These are phyloP conservation scores for Pseudorhombus dupliciocellatus DNA, from an alignment of 2,113 vertebrate species.

Conservation along the genomic window DNA sequence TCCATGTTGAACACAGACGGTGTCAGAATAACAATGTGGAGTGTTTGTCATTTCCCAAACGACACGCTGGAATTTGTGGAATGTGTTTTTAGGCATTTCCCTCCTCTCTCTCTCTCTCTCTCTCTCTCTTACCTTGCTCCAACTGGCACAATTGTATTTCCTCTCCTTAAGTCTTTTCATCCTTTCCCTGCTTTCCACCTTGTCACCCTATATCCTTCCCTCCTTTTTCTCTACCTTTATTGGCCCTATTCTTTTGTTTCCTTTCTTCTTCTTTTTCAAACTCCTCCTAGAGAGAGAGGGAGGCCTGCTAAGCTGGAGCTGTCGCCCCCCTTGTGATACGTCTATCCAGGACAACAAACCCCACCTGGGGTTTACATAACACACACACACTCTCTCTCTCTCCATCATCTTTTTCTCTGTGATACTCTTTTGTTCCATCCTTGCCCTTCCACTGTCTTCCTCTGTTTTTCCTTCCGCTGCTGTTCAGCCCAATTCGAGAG, in stretches of 20 bases:
- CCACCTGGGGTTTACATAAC: slow-evolving; percentile 69
- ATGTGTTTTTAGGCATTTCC: slow-evolving; percentile 7
- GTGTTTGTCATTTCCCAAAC: slow-evolving; percentile 13
- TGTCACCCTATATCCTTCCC: slow-evolving; percentile 7
- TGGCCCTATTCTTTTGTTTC: background rate
- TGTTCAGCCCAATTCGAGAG: slow-evolving; percentile 18
- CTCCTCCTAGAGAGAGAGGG: slow-evolving; percentile 5
- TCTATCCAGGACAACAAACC: slow-evolving; percentile 74
- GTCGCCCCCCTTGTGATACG: slow-evolving; percentile 63
- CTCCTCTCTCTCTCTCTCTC: background rate
- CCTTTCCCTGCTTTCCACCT: background rate
- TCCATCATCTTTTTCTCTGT: slow-evolving; percentile 31
- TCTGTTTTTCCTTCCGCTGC: slow-evolving; percentile 34
- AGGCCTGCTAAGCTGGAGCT: slow-evolving; percentile 59
- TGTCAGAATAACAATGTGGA: slow-evolving; percentile 16
- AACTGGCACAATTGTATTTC: background rate
- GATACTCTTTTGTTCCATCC: slow-evolving; percentile 29
- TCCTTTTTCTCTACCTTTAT: background rate
- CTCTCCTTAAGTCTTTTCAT: background rate
- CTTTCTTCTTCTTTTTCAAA: background rate
- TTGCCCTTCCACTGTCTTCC: slow-evolving; percentile 29
- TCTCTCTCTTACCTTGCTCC: too few relatives aligned
- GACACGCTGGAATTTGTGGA: background rate
- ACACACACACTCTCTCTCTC: slow-evolving; percentile 20
- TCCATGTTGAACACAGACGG: background rate